Conservation (phyloP, 1,140 invertebrate genomes). For the Theocolax elegans region DNA sequence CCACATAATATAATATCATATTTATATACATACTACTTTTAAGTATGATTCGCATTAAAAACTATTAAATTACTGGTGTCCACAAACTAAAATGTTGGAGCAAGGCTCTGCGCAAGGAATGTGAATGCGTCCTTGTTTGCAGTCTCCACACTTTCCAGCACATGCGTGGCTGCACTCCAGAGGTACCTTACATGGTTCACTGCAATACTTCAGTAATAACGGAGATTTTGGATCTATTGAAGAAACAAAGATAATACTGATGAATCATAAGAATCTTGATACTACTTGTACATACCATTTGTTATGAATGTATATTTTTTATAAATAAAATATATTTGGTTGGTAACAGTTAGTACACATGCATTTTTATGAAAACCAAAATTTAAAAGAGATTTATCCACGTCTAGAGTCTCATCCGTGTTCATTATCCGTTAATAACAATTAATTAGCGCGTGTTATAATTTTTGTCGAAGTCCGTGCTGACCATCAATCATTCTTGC, state of each 20-base stretch:
- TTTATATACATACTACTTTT: too few relatives aligned
- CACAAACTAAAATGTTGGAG: neutral
- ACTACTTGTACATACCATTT: too few relatives aligned
- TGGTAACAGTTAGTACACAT: too few relatives aligned
- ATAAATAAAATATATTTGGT: too few relatives aligned
- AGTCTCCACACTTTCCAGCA: slow-evolving; percentile 1
- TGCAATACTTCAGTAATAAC: neutral
- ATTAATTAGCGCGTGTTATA: too few relatives aligned
- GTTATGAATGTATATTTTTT: too few relatives aligned
- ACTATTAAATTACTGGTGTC: neutral
- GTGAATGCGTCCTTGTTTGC: neutral
- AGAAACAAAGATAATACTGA: too few relatives aligned
- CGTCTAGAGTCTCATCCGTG: too few relatives aligned
- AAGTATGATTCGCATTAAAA: neutral
- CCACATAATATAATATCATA: neutral
- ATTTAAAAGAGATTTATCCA: neutral
- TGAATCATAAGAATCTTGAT: too few relatives aligned
- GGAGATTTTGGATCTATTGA: neutral
- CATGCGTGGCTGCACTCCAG: neutral
- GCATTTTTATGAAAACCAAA: neutral
- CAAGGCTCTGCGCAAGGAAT: neutral
- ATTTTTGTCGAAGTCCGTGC: too few relatives aligned
- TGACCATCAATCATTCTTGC: too few relatives aligned
- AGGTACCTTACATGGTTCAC: neutral
- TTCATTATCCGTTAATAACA: too few relatives aligned